Evolutionary conservation across 2,888 invertebrate species (phyloP).

Genomic region (Falcaria lacertinaria): DNA sequence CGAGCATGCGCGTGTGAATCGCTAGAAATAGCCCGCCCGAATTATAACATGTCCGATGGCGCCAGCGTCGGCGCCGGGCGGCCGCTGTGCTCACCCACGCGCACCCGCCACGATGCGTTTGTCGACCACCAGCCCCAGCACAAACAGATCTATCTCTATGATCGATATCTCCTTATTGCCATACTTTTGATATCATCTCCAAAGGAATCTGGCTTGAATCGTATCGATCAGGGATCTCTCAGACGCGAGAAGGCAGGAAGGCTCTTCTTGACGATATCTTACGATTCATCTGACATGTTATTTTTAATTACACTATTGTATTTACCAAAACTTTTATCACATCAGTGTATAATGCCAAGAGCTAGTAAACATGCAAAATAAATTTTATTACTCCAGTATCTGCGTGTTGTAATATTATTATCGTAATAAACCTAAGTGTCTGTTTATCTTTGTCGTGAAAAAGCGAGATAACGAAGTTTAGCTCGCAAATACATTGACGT

Average conservation of each 20-base stretch:
- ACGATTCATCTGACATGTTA: too few relatives aligned
- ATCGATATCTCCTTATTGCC: background rate
- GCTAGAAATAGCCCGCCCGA: slow-evolving; percentile 74
- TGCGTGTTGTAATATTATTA: background rate
- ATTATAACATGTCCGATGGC: slow-evolving; percentile 72
- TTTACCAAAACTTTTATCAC: too few relatives aligned
- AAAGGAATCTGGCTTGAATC: background rate
- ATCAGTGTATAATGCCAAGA: too few relatives aligned
- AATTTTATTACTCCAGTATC: background rate
- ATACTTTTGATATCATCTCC: background rate
- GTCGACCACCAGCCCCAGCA: slow-evolving; percentile 19
- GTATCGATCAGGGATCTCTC: background rate
- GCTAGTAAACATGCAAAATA: background rate
- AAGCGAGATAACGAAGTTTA: background rate
- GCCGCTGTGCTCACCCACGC: slow-evolving; percentile 43
- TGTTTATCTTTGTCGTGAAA: background rate
- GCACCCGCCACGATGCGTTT: slow-evolving; percentile 25
- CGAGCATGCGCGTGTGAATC: slow-evolving; percentile 67
- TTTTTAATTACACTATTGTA: too few relatives aligned
- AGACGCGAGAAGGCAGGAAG: background rate
- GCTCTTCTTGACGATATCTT: too few relatives aligned
- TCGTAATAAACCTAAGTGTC: background rate
- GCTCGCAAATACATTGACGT: slow-evolving; percentile 6
- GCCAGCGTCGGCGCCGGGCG: slow-evolving; percentile 66
- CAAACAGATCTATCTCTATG: slow-evolving; percentile 11